Evolutionary conservation across 1,140 invertebrate genomes (phyloP), one percentile per base, ranked within the genome.

Genomic region (Bombus superbus): DNA sequence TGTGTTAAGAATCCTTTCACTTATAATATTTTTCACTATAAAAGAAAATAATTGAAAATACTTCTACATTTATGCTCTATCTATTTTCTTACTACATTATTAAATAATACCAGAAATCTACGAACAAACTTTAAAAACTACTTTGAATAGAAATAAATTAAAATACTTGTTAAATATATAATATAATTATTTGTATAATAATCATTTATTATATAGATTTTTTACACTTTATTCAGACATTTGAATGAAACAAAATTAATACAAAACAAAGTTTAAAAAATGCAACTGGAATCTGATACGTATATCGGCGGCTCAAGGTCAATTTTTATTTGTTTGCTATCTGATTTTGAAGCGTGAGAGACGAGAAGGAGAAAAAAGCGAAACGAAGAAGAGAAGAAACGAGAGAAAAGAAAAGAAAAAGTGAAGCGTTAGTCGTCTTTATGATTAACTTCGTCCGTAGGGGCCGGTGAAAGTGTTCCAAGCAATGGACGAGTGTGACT

Each of bases 401-500:
- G 9, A 28, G 47, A 86, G 32, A 53, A 47, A 73, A 59, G 25
- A 62, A 77, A 35, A 75, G 64, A 57, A 57, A 69, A 82, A 83
- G 53, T 47, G 81, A 73, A 83, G 73, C 86, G 73, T 77, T 64
- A 57, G 75, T 69, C 78, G 75, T 64, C 78, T 78, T 76, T 74
- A 84, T 71, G 77, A 84, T 83, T 75, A 66, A 83, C 68, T 84
- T 74, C 53, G 85, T 87, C 71, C 57, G 78, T 75, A 69, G 69
- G 66, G 42, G 73, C 42, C 69, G 79, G 74, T 80, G 80, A 90
- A 89, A 91, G 87, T 87, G 83, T 91, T 91, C 81, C 93, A 87
- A 90, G 88, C 92, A 86, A 82, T 93, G 93, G 94, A 94, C 93
- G 94, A 94, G 94, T 94, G 93, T 94, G 89, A 94, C 93, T 94